These are phyloP conservation scores for Eupithecia abbreviata DNA, from an alignment of 2,888 invertebrate genomes.

Conservation along the genomic window DNA sequence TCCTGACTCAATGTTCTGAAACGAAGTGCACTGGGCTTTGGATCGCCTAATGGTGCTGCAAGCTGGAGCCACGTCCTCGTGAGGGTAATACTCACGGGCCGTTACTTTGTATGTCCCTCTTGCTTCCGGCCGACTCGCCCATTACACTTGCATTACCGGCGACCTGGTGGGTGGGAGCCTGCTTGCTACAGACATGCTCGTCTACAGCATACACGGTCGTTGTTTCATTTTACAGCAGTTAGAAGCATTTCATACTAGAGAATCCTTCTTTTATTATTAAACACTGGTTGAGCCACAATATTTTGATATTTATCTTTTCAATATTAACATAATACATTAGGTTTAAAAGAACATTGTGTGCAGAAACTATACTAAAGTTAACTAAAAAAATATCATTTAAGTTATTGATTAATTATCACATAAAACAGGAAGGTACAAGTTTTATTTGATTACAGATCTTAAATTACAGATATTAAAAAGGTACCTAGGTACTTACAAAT, in stretches of 20 bases:
- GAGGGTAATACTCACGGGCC: background rate
- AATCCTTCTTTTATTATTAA: background rate
- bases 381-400: no score
- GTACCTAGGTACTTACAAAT: no score
- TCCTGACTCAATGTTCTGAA: background rate
- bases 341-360: no score
- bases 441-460: no score
- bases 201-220: background rate
- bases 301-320: no score
- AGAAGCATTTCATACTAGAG: background rate
- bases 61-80: background rate
- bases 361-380: no score
- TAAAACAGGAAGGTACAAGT: no score
- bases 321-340: no score
- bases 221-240: background rate
- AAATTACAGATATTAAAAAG: no score
- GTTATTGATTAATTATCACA: no score
- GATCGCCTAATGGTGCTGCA: background rate
- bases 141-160: constrained; percentile 34
- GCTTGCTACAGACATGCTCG: background rate
- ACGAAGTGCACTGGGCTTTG: background rate
- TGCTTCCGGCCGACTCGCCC: constrained; percentile 21
- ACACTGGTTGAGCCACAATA: background rate
- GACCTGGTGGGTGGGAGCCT: background rate
- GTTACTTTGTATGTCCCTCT: constrained; percentile 10